These are phyloP conservation scores for Rafetus swinhoei DNA, from an alignment of 2,113 vertebrate genomes.

Conservation along the genomic window DNA sequence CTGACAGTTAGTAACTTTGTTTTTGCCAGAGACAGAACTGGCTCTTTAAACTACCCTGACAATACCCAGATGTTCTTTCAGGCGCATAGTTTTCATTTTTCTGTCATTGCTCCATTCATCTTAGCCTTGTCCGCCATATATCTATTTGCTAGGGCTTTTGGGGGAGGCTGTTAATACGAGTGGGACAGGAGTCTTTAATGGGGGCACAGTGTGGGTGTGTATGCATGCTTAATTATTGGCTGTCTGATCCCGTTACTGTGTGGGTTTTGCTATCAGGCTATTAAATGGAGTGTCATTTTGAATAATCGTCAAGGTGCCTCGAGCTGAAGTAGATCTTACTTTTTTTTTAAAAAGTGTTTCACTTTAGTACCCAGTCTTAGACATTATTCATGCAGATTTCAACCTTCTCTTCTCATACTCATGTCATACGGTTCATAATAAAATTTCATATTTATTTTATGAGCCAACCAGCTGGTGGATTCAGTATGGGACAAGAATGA, in stretches of 20 bases:
- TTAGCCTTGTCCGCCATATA: neutral
- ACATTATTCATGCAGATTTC: neutral
- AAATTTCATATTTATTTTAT: slow-evolving; percentile 3
- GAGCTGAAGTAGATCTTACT: neutral
- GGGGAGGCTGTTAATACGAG: neutral
- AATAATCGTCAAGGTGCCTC: neutral
- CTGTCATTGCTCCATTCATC: neutral
- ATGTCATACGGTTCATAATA: neutral
- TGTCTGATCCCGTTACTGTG: neutral
- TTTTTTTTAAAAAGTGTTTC: neutral
- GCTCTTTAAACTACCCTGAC: neutral
- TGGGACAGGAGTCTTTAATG: neutral
- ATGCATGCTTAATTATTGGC: neutral
- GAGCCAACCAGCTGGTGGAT: neutral
- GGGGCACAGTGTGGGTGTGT: neutral
- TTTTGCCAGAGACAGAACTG: neutral
- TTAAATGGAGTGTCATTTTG: fast-evolving
- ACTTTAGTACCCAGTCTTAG: neutral
- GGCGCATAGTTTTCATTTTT: neutral
- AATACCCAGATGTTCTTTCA: neutral
- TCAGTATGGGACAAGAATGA: neutral
- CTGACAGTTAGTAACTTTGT: neutral
- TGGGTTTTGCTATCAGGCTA: neutral
- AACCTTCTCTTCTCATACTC: neutral
- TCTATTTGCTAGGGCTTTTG: neutral